Conservation (phyloP, 2,888 invertebrate genomes). For the Eupsilia transversa region DNA sequence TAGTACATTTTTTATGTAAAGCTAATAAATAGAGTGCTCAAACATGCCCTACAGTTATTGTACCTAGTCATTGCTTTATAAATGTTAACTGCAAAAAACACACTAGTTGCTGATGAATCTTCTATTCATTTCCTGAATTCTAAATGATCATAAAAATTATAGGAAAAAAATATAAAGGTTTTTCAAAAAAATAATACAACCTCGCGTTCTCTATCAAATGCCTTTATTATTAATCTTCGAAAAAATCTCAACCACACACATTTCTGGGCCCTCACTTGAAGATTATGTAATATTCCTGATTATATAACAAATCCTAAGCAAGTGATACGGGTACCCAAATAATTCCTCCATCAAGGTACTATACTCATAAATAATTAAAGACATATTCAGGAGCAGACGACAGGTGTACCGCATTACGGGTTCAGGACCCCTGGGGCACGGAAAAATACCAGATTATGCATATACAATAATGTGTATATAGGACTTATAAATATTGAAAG, state of each 20-base stretch:
- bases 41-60: background rate
- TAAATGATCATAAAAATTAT: background rate
- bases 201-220: background rate
- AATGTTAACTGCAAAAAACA: background rate
- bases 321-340: background rate
- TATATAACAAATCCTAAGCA: background rate
- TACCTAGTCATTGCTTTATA: no score
- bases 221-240: background rate
- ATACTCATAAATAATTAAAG: constrained; percentile 57
- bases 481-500: constrained; percentile 30
- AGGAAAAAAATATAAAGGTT: no score
- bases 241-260: background rate
- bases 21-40: background rate
- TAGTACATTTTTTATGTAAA: background rate
- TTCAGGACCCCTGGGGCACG: constrained; percentile 11
- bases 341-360: constrained; percentile 23
- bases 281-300: background rate
- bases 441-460: constrained; percentile 43
- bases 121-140: no score
- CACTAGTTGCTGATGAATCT: no score
- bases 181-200: no score
- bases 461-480: background rate
- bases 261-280: background rate
- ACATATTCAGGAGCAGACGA: constrained; percentile 33
- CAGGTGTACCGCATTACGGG: constrained; percentile 22